Base-by-base conservation (phyloP, 2,797 vertebrate genomes). In the Dryobates pubescens region DNA sequence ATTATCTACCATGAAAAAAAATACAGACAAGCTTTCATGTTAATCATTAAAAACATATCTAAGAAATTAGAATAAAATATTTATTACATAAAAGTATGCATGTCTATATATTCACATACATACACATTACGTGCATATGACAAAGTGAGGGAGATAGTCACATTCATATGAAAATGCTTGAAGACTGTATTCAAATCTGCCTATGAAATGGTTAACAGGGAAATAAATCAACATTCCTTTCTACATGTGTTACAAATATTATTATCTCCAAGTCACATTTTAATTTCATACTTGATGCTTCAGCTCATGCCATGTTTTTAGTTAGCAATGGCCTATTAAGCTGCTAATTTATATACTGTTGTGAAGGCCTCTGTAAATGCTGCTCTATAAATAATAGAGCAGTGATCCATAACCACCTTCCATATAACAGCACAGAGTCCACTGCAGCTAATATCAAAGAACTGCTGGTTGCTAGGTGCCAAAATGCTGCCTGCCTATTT, bases 401-500 rank as follows among this genome's bases (percentile, higher is more conserved):
- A 97, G 93, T 96, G 95, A 98, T 98, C 98, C 97, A 97, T 98
- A 98, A 97, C 98, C 98, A 98, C 98, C 98, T 97, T 97, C 97
- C 90, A 95, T 96, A 90, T 95, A 97, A 97, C 95, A 97, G 97
- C 97, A 75, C 90, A 95, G 94, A 94, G 97, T 97, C 98, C 97
- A 96, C 96, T 92, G 96, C 95, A 94, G 96, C 96, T 97, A 97
- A 97, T 97, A 98, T 97, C 98, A 98, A 98, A 94, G 96, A 97
- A 96, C 85, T 93, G 96, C 96, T 91, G 95, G 98, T 99, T 98
- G 98, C 98, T 98, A 98, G 98, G 98, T 98, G 98, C 98, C 98
- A 97, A 98, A 98, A 98, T 97, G 97, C 97, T 95, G 97, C 97
- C 96, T 96, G 97, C 96, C 98, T 98, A 98, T 98, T 98, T 98